Percentiles rank a stretch among this genome's conserved stretches.
Conservation (phyloP, 2,797 vertebrate genomes). For the Echeneis naucrates region DNA sequence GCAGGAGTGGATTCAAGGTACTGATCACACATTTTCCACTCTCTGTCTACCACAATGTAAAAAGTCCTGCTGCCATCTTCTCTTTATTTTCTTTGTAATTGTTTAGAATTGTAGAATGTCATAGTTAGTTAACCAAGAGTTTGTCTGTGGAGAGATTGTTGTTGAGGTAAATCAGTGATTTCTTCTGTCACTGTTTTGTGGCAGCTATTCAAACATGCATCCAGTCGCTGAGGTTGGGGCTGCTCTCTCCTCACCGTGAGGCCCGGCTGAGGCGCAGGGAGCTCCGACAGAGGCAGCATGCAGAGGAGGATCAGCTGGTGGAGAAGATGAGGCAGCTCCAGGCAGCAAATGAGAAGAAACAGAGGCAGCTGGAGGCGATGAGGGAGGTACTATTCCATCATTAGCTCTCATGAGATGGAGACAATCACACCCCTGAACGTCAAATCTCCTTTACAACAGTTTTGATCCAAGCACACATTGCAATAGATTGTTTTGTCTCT, state of each 20-base stretch:
- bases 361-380: constrained; percentile 91
- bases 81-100: background rate
- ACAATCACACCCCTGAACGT: background rate
- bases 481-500: too few relatives aligned
- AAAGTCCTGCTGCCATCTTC: background rate
- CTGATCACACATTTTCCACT: background rate
- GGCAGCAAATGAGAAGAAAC: constrained; percentile 90
- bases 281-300: constrained; percentile 87
- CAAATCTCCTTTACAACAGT: background rate
- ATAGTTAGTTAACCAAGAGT: background rate
- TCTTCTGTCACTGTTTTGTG: background rate
- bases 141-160: background rate
- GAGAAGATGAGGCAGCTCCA: constrained; percentile 92
- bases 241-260: constrained; percentile 90
- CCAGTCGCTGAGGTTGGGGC: constrained; percentile 86
- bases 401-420: background rate
- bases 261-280: constrained; percentile 90
- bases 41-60: background rate
- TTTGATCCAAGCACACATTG: background rate
- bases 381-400: constrained; percentile 83
- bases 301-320: constrained; percentile 89
- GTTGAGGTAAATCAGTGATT: background rate
- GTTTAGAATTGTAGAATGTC: background rate
- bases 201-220: constrained; percentile 92
- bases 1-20: constrained; percentile 98